Evolutionary conservation across 2,888 invertebrate genomes (phyloP).

Genomic region (Dicycla oo): DNA sequence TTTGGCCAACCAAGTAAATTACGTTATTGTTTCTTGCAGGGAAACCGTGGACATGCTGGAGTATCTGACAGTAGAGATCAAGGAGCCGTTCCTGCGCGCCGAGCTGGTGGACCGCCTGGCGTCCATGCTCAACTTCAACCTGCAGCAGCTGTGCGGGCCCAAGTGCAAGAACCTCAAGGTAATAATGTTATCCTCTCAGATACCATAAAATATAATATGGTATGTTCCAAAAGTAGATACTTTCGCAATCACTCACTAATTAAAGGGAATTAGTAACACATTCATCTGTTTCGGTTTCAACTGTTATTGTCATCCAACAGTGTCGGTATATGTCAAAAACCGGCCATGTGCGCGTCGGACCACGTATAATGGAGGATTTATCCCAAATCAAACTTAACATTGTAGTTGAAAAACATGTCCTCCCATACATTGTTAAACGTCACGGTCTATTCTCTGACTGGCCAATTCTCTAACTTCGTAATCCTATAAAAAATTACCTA

Average conservation of each 20-base stretch:
- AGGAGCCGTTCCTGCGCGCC: slow-evolving; percentile 97
- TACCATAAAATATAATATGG: too few species aligned
- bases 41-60: slow-evolving; percentile 99
- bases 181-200: slow-evolving; percentile 9
- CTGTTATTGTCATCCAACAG: too few species aligned
- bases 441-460: too few species aligned
- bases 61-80: slow-evolving; percentile 98
- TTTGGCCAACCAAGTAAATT: background rate
- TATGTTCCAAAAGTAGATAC: background rate
- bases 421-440: too few species aligned
- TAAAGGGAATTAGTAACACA: background rate
- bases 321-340: too few species aligned
- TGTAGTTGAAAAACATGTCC: too few species aligned
- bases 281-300: background rate
- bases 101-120: slow-evolving; percentile 98
- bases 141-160: slow-evolving; percentile 98
- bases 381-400: too few species aligned
- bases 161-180: slow-evolving; percentile 98
- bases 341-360: too few species aligned
- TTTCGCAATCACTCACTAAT: background rate
- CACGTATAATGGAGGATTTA: too few species aligned
- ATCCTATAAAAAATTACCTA: too few species aligned
- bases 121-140: slow-evolving; percentile 99
- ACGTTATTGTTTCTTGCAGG: slow-evolving; percentile 78
- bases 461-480: too few species aligned